Evolutionary conservation across 2,113 vertebrate species (phyloP).

Genomic region (Actenoides hombroni): DNA sequence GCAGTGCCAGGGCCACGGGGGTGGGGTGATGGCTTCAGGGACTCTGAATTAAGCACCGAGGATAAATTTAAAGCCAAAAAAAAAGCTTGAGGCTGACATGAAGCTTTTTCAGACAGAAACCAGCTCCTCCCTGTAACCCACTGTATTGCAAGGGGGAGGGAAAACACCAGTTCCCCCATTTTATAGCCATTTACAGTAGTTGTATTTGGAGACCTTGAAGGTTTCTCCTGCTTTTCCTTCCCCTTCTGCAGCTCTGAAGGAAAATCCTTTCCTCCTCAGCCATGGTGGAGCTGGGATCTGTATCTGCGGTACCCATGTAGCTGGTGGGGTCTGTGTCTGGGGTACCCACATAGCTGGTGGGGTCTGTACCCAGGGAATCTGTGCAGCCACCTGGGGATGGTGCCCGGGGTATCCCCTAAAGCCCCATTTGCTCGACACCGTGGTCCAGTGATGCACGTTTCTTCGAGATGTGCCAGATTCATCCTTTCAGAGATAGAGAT

Average conservation of each 20-base stretch:
- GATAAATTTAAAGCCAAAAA: neutral
- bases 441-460: neutral
- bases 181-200: neutral
- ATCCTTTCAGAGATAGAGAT: neutral
- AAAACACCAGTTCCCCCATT: neutral
- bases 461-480: neutral
- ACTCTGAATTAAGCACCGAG: neutral
- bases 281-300: neutral
- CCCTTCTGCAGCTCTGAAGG: neutral
- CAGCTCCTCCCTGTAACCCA: neutral
- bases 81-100: neutral
- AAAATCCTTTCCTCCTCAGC: neutral
- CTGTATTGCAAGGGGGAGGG: too few species aligned
- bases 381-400: too few species aligned
- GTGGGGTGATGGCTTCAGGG: neutral
- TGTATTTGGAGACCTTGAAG: neutral
- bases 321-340: neutral
- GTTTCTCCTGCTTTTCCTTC: neutral
- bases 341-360: too few species aligned
- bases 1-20: neutral
- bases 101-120: neutral
- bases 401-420: neutral
- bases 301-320: too few species aligned
- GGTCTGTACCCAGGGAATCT: neutral
- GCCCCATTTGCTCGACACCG: rapidly evolving